Conservation (phyloP, 2,888 invertebrate species). For the Diadromus collaris region DNA sequence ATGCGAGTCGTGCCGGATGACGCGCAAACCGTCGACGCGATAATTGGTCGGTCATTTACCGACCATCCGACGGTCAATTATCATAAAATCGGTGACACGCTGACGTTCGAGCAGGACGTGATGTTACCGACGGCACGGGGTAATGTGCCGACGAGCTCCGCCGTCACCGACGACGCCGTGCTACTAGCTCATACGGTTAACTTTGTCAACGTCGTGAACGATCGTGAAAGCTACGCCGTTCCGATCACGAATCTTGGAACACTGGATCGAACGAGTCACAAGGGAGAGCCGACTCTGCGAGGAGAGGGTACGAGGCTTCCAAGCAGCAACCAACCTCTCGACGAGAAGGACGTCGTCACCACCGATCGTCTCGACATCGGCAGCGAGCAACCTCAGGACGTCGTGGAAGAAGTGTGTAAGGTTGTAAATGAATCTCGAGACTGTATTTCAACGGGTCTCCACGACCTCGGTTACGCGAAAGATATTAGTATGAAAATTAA, state of each 20-base stretch:
- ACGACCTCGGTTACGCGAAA: constrained; percentile 36
- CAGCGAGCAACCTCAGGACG: neutral
- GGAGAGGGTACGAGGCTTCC: neutral
- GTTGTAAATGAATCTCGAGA: constrained; percentile 15
- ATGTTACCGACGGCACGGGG: neutral
- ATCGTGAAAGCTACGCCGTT: neutral
- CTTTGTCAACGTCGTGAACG: neutral
- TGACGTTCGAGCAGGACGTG: neutral
- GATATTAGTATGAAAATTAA: constrained; percentile 17
- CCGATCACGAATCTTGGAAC: neutral
- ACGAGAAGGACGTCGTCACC: neutral
- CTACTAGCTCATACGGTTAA: neutral
- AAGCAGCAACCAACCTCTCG: neutral
- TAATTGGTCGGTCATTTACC: neutral
- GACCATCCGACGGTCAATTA: constrained; percentile 1
- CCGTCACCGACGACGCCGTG: neutral
- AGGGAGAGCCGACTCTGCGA: neutral
- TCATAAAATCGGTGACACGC: neutral
- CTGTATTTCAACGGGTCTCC: too few relatives aligned
- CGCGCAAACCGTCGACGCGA: neutral
- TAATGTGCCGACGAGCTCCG: neutral
- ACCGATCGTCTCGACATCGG: neutral
- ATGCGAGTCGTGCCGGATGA: constrained; percentile 9
- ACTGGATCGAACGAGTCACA: neutral
- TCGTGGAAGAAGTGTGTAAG: neutral